These are phyloP conservation scores for Oligia strigilis DNA, from an alignment of 2,888 invertebrate genomes.

Conservation along the genomic window DNA sequence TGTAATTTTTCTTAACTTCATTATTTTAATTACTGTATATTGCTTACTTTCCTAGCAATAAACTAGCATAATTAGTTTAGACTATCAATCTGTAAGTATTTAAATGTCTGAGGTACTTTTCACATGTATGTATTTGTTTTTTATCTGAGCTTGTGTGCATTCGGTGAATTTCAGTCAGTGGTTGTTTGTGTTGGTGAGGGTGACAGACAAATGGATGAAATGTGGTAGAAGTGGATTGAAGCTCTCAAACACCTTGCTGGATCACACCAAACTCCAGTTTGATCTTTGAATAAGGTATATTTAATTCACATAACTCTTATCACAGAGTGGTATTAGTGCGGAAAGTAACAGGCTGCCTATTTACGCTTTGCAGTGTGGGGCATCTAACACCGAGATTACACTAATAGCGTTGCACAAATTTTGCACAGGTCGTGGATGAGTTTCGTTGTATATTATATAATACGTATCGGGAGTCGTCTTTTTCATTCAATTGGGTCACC, in stretches of 20 bases:
- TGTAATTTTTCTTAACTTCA: constrained; percentile 75
- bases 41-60: constrained; percentile 59
- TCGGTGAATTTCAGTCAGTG: constrained; percentile 81
- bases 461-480: constrained; percentile 71
- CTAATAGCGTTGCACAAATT: constrained; percentile 74
- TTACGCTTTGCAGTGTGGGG: constrained; percentile 85
- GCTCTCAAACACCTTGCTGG: constrained; percentile 68
- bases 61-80: constrained; percentile 64
- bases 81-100: constrained; percentile 66
- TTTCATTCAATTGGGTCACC: constrained; percentile 76
- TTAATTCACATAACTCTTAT: constrained; percentile 51
- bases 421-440: constrained; percentile 72
- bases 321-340: constrained; percentile 62
- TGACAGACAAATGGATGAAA: constrained; percentile 83
- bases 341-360: constrained; percentile 82
- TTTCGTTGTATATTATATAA: constrained; percentile 72
- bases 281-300: constrained; percentile 75
- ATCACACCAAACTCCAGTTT: constrained; percentile 68
- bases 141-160: constrained; percentile 77
- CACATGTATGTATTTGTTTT: constrained; percentile 64
- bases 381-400: constrained; percentile 76
- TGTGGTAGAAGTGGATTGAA: constrained; percentile 82
- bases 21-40: constrained; percentile 59
- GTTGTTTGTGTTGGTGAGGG: constrained; percentile 87
- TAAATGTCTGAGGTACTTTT: constrained; percentile 30